Conservation (phyloP, 1,140 invertebrate species). For the Helicoverpa zea region DNA sequence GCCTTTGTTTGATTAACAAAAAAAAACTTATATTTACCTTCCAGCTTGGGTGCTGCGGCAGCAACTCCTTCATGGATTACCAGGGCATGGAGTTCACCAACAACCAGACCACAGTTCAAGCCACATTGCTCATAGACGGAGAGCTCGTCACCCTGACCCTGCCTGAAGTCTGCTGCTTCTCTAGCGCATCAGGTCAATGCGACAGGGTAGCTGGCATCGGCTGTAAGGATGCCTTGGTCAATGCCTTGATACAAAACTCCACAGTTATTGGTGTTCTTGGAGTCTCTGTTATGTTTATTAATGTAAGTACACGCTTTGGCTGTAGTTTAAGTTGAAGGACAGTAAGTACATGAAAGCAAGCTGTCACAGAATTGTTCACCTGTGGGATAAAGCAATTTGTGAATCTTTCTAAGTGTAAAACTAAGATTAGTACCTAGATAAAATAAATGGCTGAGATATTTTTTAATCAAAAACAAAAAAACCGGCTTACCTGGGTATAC, state of each 20-base stretch:
- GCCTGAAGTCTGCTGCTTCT: slow-evolving; percentile 70
- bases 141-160: slow-evolving; percentile 61
- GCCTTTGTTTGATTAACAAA: background rate
- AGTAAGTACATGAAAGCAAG: too few species aligned
- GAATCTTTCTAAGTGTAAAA: too few species aligned
- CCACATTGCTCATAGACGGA: slow-evolving; percentile 56
- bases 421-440: too few species aligned
- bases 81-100: slow-evolving; percentile 66
- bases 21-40: too few species aligned
- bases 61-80: slow-evolving; percentile 72
- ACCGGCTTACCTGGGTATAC: too few species aligned
- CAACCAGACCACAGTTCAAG: slow-evolving; percentile 66
- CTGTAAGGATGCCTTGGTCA: slow-evolving; percentile 70
- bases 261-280: slow-evolving; percentile 77
- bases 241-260: slow-evolving; percentile 71
- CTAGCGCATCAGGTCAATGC: slow-evolving; percentile 59
- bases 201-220: slow-evolving; percentile 60
- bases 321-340: too few species aligned
- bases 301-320: slow-evolving; percentile 69
- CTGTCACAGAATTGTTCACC: too few species aligned
- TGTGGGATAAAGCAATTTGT: too few species aligned
- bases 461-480: too few species aligned
- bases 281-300: slow-evolving; percentile 82
- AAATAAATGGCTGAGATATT: too few species aligned
- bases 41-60: slow-evolving; percentile 78